These are phyloP conservation scores for Lottia gigantea DNA, from an alignment of 2,888 invertebrate genomes.

Conservation along the genomic window DNA sequence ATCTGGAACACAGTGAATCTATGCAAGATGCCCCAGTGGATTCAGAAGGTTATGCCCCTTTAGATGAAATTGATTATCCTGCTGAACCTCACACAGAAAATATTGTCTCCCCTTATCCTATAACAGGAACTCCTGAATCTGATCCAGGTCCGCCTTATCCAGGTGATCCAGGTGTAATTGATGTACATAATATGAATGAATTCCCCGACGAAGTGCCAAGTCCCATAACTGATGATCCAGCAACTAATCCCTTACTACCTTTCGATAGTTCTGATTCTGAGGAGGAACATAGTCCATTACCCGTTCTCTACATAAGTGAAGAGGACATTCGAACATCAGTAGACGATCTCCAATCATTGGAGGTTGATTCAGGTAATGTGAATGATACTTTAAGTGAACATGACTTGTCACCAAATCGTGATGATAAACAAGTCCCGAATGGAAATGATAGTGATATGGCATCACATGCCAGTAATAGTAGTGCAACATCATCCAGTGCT, in stretches of 20 bases:
- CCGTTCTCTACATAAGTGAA: conserved; percentile 23
- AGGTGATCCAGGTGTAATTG: not conserved
- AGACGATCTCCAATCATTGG: not conserved
- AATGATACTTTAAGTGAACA: conserved; percentile 6
- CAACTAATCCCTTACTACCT: not conserved
- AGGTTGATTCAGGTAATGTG: not conserved
- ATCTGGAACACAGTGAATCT: not conserved
- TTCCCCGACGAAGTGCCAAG: conserved; percentile 6
- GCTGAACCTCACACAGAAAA: not conserved
- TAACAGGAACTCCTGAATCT: not conserved
- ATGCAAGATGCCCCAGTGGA: not conserved
- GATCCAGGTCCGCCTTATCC: too few species aligned
- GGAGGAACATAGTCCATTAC: conserved; percentile 8
- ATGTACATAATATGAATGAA: conserved; percentile 1
- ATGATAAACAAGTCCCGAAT: not conserved
- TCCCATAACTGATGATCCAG: not conserved
- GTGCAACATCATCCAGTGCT: conserved; percentile 8
- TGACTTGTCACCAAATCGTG: not conserved
- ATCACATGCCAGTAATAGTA: not conserved
- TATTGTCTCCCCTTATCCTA: not conserved
- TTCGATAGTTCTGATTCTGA: conserved; percentile 15
- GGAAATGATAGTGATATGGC: conserved; percentile 2
- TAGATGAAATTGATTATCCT: conserved; percentile 7
- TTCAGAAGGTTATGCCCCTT: not conserved
- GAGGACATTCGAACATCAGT: conserved; percentile 18